Percentiles rank a stretch among this genome's conserved stretches.
Evolutionary conservation across 92 coral and sea anemone genomes (phyloP).

Genomic region (Epizoanthus fatuus): DNA sequence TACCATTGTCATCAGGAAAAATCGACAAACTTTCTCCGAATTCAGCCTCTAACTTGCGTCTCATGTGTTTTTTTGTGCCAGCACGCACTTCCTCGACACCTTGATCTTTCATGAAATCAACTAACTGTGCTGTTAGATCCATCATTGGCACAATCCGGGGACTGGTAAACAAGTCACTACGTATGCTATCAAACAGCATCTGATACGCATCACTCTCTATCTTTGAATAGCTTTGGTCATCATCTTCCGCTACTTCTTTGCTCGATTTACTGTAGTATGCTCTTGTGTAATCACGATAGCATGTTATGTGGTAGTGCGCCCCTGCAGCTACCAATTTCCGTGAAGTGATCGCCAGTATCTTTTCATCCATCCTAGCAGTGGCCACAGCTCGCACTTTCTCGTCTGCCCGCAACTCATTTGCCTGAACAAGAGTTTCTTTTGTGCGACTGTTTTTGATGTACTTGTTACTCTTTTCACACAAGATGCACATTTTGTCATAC

Average conservation of each 20-base stretch:
- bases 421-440: slow-evolving; percentile 55
- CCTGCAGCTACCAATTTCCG: slow-evolving; percentile 54
- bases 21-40: slow-evolving; percentile 27
- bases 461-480: slow-evolving; percentile 42
- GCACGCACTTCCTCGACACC: background rate
- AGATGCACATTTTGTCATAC: slow-evolving; percentile 46
- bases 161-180: slow-evolving; percentile 16
- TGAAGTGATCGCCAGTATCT: slow-evolving; percentile 50
- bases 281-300: slow-evolving; percentile 58
- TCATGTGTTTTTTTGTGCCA: slow-evolving; percentile 5
- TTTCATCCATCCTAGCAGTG: slow-evolving; percentile 55
- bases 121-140: slow-evolving; percentile 19
- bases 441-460: slow-evolving; percentile 40
- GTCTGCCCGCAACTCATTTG: slow-evolving; percentile 50
- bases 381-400: slow-evolving; percentile 64
- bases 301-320: slow-evolving; percentile 67
- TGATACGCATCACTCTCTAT: slow-evolving; percentile 28
- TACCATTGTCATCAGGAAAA: slow-evolving; percentile 33
- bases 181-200: slow-evolving; percentile 34
- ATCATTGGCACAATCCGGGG: slow-evolving; percentile 30
- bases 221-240: slow-evolving; percentile 22
- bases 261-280: slow-evolving; percentile 25
- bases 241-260: slow-evolving; percentile 28
- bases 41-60: slow-evolving; percentile 27
- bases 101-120: slow-evolving; percentile 19